Evolutionary conservation across 1,140 invertebrate species (phyloP).

Genomic region (Caenorhabditis tropicalis): DNA sequence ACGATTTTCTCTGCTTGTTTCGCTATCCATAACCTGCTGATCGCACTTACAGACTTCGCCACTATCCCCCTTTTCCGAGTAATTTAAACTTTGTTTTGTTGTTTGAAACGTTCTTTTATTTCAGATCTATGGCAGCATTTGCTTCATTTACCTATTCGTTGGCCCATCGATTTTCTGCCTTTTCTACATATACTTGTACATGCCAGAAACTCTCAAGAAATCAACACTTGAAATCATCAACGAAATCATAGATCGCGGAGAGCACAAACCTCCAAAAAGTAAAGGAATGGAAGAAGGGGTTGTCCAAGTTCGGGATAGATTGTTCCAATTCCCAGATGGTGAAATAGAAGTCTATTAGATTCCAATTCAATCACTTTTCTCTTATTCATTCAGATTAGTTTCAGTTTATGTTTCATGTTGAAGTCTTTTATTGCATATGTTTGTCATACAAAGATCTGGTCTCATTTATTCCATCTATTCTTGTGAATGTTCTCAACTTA

Average conservation of each 20-base stretch:
- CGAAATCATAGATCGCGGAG: conserved; percentile 51
- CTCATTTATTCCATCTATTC: neutral
- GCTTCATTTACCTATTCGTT: conserved; percentile 61
- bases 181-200: conserved; percentile 59
- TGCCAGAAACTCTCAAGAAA: conserved; percentile 62
- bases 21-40: conserved; percentile 65
- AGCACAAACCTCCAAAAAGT: too few relatives aligned
- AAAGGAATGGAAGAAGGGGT: too few relatives aligned
- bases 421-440: neutral
- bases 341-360: neutral
- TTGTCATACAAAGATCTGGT: neutral
- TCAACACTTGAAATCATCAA: conserved; percentile 64
- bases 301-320: too few relatives aligned
- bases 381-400: neutral
- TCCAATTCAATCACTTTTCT: neutral
- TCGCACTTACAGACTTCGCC: conserved; percentile 63
- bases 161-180: conserved; percentile 61
- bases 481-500: neutral
- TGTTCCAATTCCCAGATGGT: too few relatives aligned
- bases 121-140: conserved; percentile 61
- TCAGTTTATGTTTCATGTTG: conserved; percentile 13
- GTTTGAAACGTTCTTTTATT: neutral
- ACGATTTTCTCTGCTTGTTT: conserved; percentile 66
- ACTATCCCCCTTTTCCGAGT: conserved; percentile 62
- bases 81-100: neutral